Evolutionary conservation across 2,113 vertebrate genomes (phyloP).

Genomic region (Phasianus colchicus): DNA sequence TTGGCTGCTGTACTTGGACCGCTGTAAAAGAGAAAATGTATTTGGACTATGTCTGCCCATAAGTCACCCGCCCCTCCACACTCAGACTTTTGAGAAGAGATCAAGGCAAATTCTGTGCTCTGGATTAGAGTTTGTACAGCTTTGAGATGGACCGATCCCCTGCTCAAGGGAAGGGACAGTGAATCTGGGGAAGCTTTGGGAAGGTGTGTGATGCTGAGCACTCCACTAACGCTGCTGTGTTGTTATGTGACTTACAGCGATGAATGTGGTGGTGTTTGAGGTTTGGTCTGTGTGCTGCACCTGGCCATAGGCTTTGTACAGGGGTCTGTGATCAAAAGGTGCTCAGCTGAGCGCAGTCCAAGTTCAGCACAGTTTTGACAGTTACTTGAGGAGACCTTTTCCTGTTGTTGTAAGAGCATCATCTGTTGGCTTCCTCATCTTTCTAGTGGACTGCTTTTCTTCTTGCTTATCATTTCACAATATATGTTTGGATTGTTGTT

Average conservation of each 20-base stretch:
- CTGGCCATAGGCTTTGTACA: not conserved
- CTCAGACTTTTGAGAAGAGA: slow-evolving; percentile 8
- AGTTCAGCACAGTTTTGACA: not conserved
- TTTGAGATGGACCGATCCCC: not conserved
- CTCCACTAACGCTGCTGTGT: not conserved
- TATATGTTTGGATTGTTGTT: not conserved
- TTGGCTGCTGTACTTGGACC: slow-evolving; percentile 51
- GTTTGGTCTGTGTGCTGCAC: not conserved
- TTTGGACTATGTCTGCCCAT: slow-evolving; percentile 27
- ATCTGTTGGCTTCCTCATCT: not conserved
- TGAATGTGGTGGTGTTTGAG: not conserved
- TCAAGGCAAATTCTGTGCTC: slow-evolving; percentile 16
- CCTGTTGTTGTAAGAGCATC: not conserved
- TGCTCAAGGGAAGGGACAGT: rapidly evolving
- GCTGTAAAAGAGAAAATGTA: slow-evolving; percentile 44
- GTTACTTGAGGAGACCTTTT: not conserved
- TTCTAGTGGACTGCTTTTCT: not conserved
- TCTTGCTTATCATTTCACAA: not conserved
- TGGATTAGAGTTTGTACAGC: not conserved
- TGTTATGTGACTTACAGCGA: not conserved
- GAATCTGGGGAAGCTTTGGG: not conserved
- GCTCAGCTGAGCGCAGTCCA: not conserved
- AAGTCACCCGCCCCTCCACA: slow-evolving; percentile 17
- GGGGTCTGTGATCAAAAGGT: not conserved
- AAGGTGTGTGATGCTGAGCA: not conserved